Evolutionary conservation across 2,113 vertebrate genomes (phyloP), one percentile per base, ranked within the genome.

Genomic region (Syngnathus floridae): DNA sequence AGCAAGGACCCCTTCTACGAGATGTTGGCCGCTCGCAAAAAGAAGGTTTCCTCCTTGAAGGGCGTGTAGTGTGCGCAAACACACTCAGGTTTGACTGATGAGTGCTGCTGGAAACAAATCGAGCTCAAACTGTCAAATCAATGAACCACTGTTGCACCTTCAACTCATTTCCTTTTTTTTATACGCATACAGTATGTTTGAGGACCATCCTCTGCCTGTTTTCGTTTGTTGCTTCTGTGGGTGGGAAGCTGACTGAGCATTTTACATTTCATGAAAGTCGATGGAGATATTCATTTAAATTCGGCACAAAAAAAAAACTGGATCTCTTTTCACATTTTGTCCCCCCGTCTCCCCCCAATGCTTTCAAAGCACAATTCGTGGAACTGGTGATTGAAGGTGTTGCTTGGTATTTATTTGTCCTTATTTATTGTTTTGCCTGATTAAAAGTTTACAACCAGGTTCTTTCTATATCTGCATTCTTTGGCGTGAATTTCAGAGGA

Each of bases 1-100:
- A 99, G 97, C 89, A 93, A 93, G 80, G 97, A 99, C 85, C 96
- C 96, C 1, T 99, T 99, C 89, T 99, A 98, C 0, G 96, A 99
- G 90, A 99, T 99, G 97, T 86, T 99, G 64, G 95, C 97, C 0
- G 90, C 95, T 0, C 89, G 97, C 74, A 99, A 99, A 87, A 99
- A 96, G 93, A 98, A 97, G 74, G 95, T 98, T 1, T 99, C 97
- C 5, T 92, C 94, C 61, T 88, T 93, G 46, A 98, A 94, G 78
- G 90, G 93, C 26, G 91, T 94, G 83, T 99, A 93, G 79, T 58
- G 46, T 67, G 11, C 10, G 57, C 63, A 5, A 5, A 35, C 49
- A 48, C 61, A 5, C 3, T 22, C 45, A 49, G 17, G 36, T 65
- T 68, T 37, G 74, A 76, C 57, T 51, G 7, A 9, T 1, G 1